Evolutionary conservation across 2,888 invertebrate species (phyloP).

Genomic region (Dastarcus helophoroides): DNA sequence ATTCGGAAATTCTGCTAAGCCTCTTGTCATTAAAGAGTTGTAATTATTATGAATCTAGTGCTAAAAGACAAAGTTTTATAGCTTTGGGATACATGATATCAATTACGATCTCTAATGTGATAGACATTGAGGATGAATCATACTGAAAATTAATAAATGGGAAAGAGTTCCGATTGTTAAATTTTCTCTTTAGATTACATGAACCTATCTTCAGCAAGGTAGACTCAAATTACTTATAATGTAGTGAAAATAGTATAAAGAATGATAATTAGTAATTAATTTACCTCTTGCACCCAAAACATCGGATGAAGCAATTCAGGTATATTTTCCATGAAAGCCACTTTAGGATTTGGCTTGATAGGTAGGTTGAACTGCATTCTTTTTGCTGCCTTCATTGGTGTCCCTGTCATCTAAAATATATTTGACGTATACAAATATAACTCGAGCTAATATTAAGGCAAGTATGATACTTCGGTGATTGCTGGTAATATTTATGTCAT

Average conservation of each 20-base stretch:
- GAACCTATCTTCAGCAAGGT: not conserved
- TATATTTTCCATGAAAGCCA: slow-evolving; percentile 52
- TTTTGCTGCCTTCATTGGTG: slow-evolving; percentile 59
- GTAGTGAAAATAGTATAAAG: slow-evolving; percentile 3
- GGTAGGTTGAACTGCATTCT: slow-evolving; percentile 64
- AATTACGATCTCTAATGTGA: no score
- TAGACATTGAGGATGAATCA: no score
- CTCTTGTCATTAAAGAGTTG: no score
- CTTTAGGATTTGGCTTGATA: slow-evolving; percentile 49
- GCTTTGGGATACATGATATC: no score
- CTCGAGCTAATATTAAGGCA: no score
- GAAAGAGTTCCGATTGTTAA: not conserved
- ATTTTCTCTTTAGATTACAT: slow-evolving; percentile 1
- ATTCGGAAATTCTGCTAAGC: no score
- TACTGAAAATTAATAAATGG: not conserved
- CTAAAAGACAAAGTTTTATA: no score
- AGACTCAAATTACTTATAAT: slow-evolving; percentile 1
- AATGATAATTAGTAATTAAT: not conserved
- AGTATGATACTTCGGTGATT: no score
- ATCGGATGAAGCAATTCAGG: slow-evolving; percentile 54
- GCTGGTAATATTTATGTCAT: no score
- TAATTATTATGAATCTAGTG: no score
- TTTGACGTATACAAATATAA: no score
- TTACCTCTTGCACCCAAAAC: slow-evolving; percentile 72
- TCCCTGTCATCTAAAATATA: slow-evolving; percentile 57